These are phyloP conservation scores for Poecilia picta DNA, from an alignment of 2,797 vertebrate species.

Conservation along the genomic window DNA sequence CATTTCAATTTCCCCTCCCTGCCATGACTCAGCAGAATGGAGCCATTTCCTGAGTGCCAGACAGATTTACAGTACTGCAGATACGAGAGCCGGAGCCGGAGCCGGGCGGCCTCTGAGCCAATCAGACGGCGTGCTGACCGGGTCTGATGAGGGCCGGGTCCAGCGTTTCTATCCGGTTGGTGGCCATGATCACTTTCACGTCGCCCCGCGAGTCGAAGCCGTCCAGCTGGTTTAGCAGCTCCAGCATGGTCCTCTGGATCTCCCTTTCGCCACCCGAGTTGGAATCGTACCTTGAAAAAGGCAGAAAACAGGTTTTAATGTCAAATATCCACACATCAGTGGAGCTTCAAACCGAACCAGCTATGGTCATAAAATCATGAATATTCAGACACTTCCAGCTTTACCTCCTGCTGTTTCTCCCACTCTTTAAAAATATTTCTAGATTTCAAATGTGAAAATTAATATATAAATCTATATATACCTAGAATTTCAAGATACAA, in stretches of 20 bases:
- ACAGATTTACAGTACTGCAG: conserved; percentile 24
- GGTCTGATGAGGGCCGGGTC: conserved; percentile 97
- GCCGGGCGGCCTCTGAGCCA: not conserved
- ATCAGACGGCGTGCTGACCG: conserved; percentile 74
- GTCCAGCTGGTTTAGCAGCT: conserved; percentile 95
- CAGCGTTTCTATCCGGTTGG: conserved; percentile 96
- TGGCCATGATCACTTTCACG: conserved; percentile 99
- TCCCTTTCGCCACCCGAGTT: conserved; percentile 97
- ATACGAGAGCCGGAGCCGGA: not conserved
- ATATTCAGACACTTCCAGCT: not conserved
- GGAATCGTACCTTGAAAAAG: conserved; percentile 88
- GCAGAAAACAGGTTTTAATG: not conserved
- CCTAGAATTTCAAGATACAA: not conserved
- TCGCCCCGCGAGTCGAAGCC: conserved; percentile 97
- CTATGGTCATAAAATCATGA: not conserved
- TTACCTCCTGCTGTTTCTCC: not conserved
- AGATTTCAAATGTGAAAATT: not conserved
- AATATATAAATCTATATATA: not conserved
- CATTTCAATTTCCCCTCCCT: conserved; percentile 28
- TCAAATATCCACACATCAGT: not conserved
- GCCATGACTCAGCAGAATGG: conserved; percentile 34
- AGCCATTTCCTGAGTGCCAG: conserved; percentile 11
- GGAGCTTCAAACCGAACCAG: not conserved
- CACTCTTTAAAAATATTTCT: not conserved
- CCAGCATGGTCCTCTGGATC: conserved; percentile 97